Conservation (phyloP, 2,113 vertebrate genomes). For the Chloroceryle aenea region DNA sequence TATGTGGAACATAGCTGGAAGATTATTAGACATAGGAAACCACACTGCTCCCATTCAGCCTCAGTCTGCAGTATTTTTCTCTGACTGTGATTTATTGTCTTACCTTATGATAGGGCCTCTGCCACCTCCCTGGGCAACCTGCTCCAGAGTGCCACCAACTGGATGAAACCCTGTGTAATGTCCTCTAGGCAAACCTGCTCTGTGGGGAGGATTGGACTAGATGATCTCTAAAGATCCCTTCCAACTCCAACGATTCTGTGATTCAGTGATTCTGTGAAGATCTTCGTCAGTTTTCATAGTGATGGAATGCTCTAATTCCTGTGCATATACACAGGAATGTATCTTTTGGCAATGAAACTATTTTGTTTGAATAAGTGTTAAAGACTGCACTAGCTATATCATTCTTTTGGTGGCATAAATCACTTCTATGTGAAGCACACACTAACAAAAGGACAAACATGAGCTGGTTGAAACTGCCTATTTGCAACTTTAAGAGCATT, state of each 20-base stretch:
- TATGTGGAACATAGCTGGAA: background rate
- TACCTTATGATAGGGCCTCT: background rate
- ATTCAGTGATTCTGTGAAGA: too few species aligned
- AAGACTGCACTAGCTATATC: background rate
- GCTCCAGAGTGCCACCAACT: too few species aligned
- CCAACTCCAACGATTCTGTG: too few species aligned
- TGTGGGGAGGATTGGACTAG: too few species aligned
- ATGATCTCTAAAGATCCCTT: too few species aligned
- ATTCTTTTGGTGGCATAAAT: background rate
- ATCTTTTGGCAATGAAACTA: background rate
- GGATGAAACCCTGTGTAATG: too few species aligned
- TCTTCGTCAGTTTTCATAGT: background rate
- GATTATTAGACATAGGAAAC: background rate
- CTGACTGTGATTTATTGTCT: background rate
- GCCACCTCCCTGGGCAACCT: too few species aligned
- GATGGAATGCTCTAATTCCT: background rate
- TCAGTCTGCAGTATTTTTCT: background rate
- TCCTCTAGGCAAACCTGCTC: too few species aligned
- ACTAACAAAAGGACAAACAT: background rate
- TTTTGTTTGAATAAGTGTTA: background rate
- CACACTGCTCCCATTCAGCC: background rate
- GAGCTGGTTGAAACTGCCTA: background rate
- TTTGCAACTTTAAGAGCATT: background rate
- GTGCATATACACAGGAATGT: background rate
- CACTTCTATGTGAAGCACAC: background rate